phyloP scores from a whole-genome alignment of 2,797 vertebrate species.

The Cossypha polioptera region DNA sequence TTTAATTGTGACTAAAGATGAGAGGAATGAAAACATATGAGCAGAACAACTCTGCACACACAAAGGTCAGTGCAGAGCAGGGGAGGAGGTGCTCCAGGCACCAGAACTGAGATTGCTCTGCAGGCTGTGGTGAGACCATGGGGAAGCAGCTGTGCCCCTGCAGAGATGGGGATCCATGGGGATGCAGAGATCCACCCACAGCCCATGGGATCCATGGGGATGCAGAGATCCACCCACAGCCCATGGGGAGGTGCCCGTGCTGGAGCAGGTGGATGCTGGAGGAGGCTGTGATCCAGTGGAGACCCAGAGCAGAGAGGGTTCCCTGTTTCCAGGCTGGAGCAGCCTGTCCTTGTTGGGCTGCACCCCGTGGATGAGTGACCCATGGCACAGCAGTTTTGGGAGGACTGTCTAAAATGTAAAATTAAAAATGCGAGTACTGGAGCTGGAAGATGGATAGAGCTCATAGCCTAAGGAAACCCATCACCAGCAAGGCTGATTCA shows the following conservation, averaged over 20 bases:
- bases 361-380: background rate
- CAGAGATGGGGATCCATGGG: too few relatives aligned
- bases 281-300: background rate
- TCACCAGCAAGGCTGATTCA: too few relatives aligned
- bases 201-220: too few relatives aligned
- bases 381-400: background rate
- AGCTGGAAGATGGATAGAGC: too few relatives aligned
- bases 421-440: too few relatives aligned
- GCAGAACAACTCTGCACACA: fast-evolving
- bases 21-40: background rate
- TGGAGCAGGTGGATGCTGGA: too few relatives aligned
- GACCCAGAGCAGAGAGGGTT: background rate
- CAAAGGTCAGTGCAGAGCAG: too few relatives aligned
- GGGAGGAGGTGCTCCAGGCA: fast-evolving
- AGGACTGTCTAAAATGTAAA: background rate
- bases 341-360: background rate
- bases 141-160: background rate
- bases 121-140: background rate
- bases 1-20: background rate
- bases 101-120: fast-evolving
- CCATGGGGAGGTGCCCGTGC: too few relatives aligned
- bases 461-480: too few relatives aligned
- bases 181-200: too few relatives aligned
- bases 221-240: too few relatives aligned
- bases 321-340: background rate